Base-by-base conservation (phyloP, 1,140 invertebrate species). In the Phocides pigmalion region DNA sequence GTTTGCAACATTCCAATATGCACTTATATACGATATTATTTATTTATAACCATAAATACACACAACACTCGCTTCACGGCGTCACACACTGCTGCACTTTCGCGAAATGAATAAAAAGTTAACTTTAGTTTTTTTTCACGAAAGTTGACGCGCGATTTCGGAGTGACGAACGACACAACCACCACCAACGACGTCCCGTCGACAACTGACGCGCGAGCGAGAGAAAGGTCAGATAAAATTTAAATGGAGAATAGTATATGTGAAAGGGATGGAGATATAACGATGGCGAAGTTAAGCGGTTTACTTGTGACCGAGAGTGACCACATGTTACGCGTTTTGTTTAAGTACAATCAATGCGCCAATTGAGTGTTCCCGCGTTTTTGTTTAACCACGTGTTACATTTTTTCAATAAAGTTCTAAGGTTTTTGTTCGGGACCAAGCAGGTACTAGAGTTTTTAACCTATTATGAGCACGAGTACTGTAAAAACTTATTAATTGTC, bases 261-360 rank as follows among this genome's bases (percentile, higher is more conserved):
- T 5, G 80, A 87, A 62, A 68, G 76, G 68, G 82, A 89, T 35
- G 42, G 61, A 32, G 22, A 66, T 64, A 66, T 64, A 46, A 22
- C 67, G 63, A 65, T 37, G 25, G 70, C 81, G 81, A 84, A 86
- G 82, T 79, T 85, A n/a, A 81, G 77, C 68, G 56, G 66, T 62
- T 66, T 56, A 49, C 64, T n/a, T 53, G 63, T 78, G 76, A 81
- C 76, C 70, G 77, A 74, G 75, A 83, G 79, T 88, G 85, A 88
- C 85, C 83, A 88, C 82, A 88, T 85, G 78, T 81, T 77, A 84
- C 80, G 81, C 76, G 79, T 82, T 84, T 75, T 70, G 70, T 78
- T 80, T 72, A n/a, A 72, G 68, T 76, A 76, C 68, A 74, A 82
- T 79, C 64, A 80, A 81, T 85, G 75, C 82, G 81, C 74, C 81